These are phyloP conservation scores for Mixornis gularis DNA, from an alignment of 2,113 vertebrate genomes.

Conservation along the genomic window DNA sequence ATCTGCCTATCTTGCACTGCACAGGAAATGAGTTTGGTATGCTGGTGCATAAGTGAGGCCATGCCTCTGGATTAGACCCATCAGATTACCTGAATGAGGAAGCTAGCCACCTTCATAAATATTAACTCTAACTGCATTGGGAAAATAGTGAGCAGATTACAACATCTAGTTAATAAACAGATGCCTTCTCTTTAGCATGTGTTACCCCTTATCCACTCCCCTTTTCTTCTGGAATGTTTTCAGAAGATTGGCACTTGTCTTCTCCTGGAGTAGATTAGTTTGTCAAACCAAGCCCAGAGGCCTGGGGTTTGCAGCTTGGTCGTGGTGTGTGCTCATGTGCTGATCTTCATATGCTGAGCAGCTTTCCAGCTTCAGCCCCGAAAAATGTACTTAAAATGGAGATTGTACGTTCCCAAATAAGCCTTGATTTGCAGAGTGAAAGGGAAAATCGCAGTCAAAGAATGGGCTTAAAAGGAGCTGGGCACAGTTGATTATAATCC, in stretches of 20 bases:
- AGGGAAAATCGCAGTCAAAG: background rate
- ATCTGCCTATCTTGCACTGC: background rate
- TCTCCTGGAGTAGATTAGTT: background rate
- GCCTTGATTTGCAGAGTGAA: background rate
- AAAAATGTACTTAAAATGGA: background rate
- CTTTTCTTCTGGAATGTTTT: background rate
- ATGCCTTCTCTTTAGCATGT: background rate
- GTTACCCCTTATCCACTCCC: background rate
- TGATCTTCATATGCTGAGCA: constrained; percentile 8
- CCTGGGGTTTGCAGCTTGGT: background rate
- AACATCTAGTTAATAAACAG: constrained; percentile 2
- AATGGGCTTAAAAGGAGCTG: background rate
- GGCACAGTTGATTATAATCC: background rate
- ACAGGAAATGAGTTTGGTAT: constrained; percentile 2
- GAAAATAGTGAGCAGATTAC: constrained; percentile 16
- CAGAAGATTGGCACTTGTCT: background rate
- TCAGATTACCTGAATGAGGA: constrained; percentile 6
- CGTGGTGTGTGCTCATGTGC: fast-evolving
- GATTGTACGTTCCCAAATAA: background rate
- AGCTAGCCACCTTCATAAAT: constrained; percentile 44
- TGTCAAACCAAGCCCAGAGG: background rate
- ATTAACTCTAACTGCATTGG: background rate
- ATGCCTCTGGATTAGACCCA: background rate
- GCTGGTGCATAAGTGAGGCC: background rate
- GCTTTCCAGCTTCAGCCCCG: constrained; percentile 4